Base-by-base conservation (phyloP, 2,888 invertebrate genomes). In the Rhogogaster chlorosoma region DNA sequence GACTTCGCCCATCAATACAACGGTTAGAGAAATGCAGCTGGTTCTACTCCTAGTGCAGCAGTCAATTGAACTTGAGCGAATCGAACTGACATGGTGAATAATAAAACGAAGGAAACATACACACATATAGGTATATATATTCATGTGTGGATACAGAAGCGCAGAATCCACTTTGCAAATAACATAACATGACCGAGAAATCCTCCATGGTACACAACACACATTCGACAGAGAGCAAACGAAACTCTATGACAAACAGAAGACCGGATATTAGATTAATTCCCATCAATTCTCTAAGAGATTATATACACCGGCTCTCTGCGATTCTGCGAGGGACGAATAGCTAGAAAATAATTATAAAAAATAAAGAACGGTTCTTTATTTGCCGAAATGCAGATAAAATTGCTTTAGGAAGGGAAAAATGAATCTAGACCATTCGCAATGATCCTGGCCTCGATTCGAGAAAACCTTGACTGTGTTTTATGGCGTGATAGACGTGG, bases 191-290 rank as follows among this genome's bases (percentile, higher is more conserved):
- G 70, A 36, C 36, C 70, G 15, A 36, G 70, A 70, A 61, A 61
- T 61, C 61, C 26, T 53, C n/a, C n/a, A 53, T 53, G n/a, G 18
- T 6, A 53, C n/a, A 10, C n/a, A 53, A 18, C 49, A 49, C 6
- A n/a, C 6, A 53, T 53, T 53, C 53, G 26, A 10, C 22, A 9
- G 61, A 22, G 26, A 61, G 61, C 61, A 61, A 78, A 57, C 53
- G 32, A 61, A 32, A 29, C 22, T 29, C 22, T 9, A 32, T 36
- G 15, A 22, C 22, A 10, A 61, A 53, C 53, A 83, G 70, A 70
- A 84, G 84, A 87, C 87, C 90, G 92, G 92, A 92, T 91, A 92
- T 92, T 91, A 90, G 88, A 89, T 91, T 90, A 92, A 92, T 92
- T 92, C 92, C 92, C 89, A 45, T 86, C 86, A 87, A 89, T 90